Conservation (phyloP, 2,888 invertebrate species). For the Pterostichus niger region DNA sequence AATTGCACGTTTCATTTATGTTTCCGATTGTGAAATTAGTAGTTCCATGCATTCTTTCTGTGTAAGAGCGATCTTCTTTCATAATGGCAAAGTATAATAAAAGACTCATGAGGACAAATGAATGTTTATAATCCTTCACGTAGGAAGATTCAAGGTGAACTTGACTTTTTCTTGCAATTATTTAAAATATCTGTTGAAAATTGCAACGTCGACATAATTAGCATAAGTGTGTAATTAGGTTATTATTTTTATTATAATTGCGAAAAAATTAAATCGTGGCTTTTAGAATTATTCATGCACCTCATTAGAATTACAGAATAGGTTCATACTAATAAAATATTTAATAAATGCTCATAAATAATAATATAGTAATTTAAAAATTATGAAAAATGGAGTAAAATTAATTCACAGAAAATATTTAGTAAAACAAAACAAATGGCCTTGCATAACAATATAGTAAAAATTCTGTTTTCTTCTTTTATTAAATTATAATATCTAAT, state of each 20-base stretch:
- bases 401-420: no score
- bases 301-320: constrained; percentile 40
- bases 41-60: constrained; percentile 4
- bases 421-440: no score
- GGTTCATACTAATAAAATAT: constrained; percentile 11
- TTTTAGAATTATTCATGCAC: constrained; percentile 28
- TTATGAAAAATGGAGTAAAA: no score
- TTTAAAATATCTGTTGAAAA: constrained; percentile 55
- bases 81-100: constrained; percentile 8
- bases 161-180: constrained; percentile 49
- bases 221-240: constrained; percentile 47
- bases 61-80: constrained; percentile 23
- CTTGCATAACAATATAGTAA: no score
- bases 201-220: constrained; percentile 45
- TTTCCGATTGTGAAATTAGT: constrained; percentile 38
- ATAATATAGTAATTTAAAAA: not conserved
- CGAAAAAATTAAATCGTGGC: constrained; percentile 29
- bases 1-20: constrained; percentile 10
- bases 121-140: constrained; percentile 13
- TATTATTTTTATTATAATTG: constrained; percentile 46
- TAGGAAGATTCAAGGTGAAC: constrained; percentile 47
- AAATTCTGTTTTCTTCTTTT: no score
- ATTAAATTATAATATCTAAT: no score
- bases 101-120: constrained; percentile 9
- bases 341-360: constrained; percentile 25